Conservation (phyloP, 1,140 invertebrate genomes). For the Eriosoma lanigerum region DNA sequence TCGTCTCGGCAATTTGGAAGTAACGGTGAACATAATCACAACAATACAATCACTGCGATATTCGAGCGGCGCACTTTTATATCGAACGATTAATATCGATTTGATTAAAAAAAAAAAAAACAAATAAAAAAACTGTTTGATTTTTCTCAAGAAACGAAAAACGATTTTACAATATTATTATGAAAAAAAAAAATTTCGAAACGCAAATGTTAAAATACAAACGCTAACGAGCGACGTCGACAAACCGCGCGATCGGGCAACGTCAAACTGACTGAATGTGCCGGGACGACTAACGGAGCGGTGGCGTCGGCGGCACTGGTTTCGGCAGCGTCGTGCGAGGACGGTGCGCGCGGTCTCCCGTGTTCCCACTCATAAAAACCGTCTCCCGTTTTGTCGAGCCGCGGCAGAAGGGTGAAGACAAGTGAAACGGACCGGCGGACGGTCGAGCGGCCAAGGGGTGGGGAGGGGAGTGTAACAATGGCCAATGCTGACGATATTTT, state of each 20-base stretch:
- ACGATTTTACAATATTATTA: too few relatives aligned
- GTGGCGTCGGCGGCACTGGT: slow-evolving; percentile 20
- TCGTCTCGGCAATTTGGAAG: not conserved
- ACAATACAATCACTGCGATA: not conserved
- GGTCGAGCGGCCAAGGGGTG: too few relatives aligned
- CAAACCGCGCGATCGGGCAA: not conserved
- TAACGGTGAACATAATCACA: not conserved
- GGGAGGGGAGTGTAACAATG: not conserved
- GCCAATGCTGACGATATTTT: slow-evolving; percentile 31
- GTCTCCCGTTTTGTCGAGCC: slow-evolving; percentile 23
- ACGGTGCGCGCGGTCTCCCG: slow-evolving; percentile 26
- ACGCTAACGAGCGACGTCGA: not conserved
- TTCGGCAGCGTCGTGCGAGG: not conserved
- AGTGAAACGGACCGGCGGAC: not conserved
- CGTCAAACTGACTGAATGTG: slow-evolving; percentile 36
- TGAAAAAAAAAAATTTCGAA: not conserved
- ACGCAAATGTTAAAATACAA: too few relatives aligned
- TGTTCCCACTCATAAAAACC: slow-evolving; percentile 27
- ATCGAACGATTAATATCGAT: too few relatives aligned
- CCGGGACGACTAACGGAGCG: too few relatives aligned
- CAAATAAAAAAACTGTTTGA: too few relatives aligned
- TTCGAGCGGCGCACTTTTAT: not conserved
- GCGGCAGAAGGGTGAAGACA: slow-evolving; percentile 14
- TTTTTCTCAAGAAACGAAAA: too few relatives aligned
- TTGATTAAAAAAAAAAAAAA: too few relatives aligned